phyloP scores from a whole-genome alignment of 2,888 invertebrate species.

The Empis livida region DNA sequence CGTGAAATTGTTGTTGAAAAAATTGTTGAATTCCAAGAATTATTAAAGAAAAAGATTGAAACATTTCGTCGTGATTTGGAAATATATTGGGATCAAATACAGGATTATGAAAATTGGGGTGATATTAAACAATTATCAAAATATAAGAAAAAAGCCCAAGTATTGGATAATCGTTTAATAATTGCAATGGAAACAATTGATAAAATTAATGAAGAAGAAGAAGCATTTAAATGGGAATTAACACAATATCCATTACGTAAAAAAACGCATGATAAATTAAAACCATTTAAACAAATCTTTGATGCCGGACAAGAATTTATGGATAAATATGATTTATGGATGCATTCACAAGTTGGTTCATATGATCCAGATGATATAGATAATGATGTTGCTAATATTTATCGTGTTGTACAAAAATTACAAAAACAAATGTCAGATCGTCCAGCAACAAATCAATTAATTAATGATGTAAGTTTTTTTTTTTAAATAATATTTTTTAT shows the following conservation, averaged over 20 bases:
- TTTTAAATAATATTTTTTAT: no score
- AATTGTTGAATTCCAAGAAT: constrained; percentile 72
- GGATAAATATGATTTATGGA: constrained; percentile 72
- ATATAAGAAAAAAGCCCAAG: constrained; percentile 69
- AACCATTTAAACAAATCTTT: constrained; percentile 76
- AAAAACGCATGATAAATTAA: constrained; percentile 60
- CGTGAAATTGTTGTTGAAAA: constrained; percentile 67
- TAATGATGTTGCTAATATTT: constrained; percentile 29
- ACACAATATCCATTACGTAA: constrained; percentile 82
- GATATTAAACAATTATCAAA: constrained; percentile 69
- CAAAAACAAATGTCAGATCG: constrained; percentile 73
- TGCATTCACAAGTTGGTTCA: constrained; percentile 67
- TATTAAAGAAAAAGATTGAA: constrained; percentile 61
- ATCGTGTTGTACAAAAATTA: constrained; percentile 66
- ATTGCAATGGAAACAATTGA: constrained; percentile 71
- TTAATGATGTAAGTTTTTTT: constrained; percentile 43
- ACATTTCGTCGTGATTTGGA: constrained; percentile 74
- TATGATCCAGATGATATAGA: constrained; percentile 85
- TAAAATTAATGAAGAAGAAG: constrained; percentile 83
- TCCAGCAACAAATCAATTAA: constrained; percentile 61
- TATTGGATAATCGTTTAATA: constrained; percentile 50
- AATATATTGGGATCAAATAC: constrained; percentile 62
- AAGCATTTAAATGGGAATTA: constrained; percentile 72
- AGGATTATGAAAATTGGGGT: constrained; percentile 79
- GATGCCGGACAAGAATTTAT: constrained; percentile 81